phyloP scores from a whole-genome alignment of 1,140 invertebrate species.

The Drosophila rufa region DNA sequence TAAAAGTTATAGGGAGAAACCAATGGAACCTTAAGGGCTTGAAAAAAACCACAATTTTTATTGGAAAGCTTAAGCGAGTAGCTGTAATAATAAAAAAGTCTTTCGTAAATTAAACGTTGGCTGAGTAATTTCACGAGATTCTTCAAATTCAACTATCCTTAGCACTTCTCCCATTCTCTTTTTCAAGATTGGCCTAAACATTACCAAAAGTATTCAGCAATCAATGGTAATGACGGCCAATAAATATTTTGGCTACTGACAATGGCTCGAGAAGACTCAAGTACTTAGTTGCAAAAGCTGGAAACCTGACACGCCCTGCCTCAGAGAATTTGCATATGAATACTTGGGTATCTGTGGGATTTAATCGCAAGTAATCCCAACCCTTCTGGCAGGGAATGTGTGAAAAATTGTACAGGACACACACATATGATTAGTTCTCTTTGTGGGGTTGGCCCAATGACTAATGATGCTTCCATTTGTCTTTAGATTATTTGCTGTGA shows the following conservation, averaged over 20 bases:
- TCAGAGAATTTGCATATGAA: slow-evolving; percentile 57
- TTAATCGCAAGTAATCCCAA: slow-evolving; percentile 29
- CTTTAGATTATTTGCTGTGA: slow-evolving; percentile 27
- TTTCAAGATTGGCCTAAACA: not conserved
- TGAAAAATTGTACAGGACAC: slow-evolving; percentile 34
- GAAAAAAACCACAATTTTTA: slow-evolving; percentile 41
- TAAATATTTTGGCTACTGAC: slow-evolving; percentile 35
- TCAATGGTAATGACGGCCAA: slow-evolving; percentile 38
- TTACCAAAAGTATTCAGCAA: not conserved
- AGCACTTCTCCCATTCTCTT: not conserved
- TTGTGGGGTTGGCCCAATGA: slow-evolving; percentile 40
- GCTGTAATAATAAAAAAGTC: too few relatives aligned
- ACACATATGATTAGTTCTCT: slow-evolving; percentile 33
- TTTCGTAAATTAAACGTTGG: too few relatives aligned
- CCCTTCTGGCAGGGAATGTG: slow-evolving; percentile 14
- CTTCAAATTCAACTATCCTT: not conserved
- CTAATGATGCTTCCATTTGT: slow-evolving; percentile 62
- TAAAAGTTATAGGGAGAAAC: slow-evolving; percentile 13
- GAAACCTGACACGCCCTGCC: slow-evolving; percentile 20
- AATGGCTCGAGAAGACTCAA: slow-evolving; percentile 5
- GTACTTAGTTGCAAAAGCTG: slow-evolving; percentile 37
- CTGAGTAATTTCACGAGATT: not conserved
- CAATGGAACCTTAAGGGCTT: too few relatives aligned
- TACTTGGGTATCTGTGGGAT: slow-evolving; percentile 14
- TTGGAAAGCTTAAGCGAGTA: slow-evolving; percentile 32